Conservation (phyloP, 2,888 invertebrate genomes). For the Caenorhabditis sp. region DNA sequence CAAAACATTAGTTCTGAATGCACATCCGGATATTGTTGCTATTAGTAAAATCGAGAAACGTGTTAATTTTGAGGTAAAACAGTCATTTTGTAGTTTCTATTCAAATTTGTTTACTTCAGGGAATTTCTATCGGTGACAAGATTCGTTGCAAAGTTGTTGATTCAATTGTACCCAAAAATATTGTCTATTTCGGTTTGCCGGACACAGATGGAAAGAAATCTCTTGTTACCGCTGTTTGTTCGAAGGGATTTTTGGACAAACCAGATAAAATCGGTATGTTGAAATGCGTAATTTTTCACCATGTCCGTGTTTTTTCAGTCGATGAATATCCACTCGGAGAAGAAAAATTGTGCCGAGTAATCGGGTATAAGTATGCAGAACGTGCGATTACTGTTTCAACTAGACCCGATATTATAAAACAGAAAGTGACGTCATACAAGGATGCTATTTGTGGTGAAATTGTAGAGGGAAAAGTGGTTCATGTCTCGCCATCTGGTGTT, state of each 20-base stretch:
- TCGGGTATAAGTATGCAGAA: slow-evolving; percentile 58
- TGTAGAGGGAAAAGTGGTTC: slow-evolving; percentile 35
- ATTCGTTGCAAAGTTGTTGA: slow-evolving; percentile 55
- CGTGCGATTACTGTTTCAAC: slow-evolving; percentile 58
- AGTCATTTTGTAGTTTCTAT: slow-evolving; percentile 11
- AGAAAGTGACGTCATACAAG: slow-evolving; percentile 55
- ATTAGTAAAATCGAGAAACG: slow-evolving; percentile 61
- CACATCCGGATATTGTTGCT: slow-evolving; percentile 68
- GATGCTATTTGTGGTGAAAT: slow-evolving; percentile 51
- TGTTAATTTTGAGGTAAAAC: slow-evolving; percentile 41
- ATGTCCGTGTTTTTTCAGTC: slow-evolving; percentile 8
- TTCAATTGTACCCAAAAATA: slow-evolving; percentile 33
- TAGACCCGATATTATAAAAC: slow-evolving; percentile 57
- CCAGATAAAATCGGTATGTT: slow-evolving; percentile 37
- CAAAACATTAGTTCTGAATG: slow-evolving; percentile 61
- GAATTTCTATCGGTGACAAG: slow-evolving; percentile 49
- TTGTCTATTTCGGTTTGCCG: slow-evolving; percentile 55
- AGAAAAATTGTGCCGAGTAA: slow-evolving; percentile 57
- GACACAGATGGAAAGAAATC: slow-evolving; percentile 41
- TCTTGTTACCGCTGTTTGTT: slow-evolving; percentile 36
- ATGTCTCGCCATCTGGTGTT: slow-evolving; percentile 34
- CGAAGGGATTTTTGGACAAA: slow-evolving; percentile 36
- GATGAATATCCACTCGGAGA: slow-evolving; percentile 50
- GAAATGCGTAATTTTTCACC: background rate
- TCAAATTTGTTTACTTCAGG: too few relatives aligned